These are phyloP conservation scores for Thereva nobilitata DNA, from an alignment of 2,888 invertebrate genomes.

Conservation along the genomic window DNA sequence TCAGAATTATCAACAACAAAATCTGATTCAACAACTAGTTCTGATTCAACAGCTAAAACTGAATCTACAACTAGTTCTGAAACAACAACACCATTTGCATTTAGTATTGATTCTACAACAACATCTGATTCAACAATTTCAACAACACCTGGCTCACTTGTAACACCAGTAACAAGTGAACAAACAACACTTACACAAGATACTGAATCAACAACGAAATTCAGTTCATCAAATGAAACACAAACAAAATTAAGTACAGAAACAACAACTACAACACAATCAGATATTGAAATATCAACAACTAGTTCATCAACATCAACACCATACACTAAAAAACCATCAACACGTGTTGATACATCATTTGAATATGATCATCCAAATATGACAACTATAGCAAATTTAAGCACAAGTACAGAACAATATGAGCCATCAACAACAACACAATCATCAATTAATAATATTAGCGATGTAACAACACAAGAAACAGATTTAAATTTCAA, in stretches of 20 bases:
- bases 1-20: constrained; percentile 25
- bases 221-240: constrained; percentile 3
- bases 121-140: background rate
- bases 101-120: constrained; percentile 5
- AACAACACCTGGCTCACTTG: too few species aligned
- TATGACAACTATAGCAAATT: constrained; percentile 44
- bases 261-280: constrained; percentile 19
- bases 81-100: background rate
- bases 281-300: constrained; percentile 7
- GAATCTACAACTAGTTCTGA: constrained; percentile 26
- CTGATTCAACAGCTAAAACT: constrained; percentile 23
- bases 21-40: constrained; percentile 29
- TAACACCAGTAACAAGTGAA: constrained; percentile 9
- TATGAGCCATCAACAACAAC: constrained; percentile 39
- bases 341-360: constrained; percentile 55
- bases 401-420: constrained; percentile 44
- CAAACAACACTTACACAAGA: background rate
- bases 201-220: constrained; percentile 6
- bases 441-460: constrained; percentile 39
- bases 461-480: constrained; percentile 15
- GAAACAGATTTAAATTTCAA: constrained; percentile 32
- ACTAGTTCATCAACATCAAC: constrained; percentile 44
- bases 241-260: constrained; percentile 42
- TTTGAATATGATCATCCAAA: constrained; percentile 50
- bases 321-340: constrained; percentile 48